Conservation (phyloP, 2,797 vertebrate genomes). For the Gobio occitaniae region DNA sequence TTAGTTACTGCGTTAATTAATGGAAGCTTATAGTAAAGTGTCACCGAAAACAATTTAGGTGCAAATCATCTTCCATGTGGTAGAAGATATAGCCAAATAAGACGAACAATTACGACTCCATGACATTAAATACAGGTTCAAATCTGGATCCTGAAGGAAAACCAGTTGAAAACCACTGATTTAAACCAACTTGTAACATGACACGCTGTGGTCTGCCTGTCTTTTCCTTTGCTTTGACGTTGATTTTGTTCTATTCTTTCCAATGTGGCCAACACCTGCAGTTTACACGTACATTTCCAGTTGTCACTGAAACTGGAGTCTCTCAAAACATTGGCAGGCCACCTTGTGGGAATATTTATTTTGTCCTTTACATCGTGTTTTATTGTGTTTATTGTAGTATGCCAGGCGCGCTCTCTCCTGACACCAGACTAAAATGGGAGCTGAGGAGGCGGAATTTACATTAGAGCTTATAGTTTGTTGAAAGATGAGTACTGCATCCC, state of each 20-base stretch:
- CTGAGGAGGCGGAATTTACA: conserved; percentile 56
- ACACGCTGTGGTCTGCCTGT: conserved; percentile 57
- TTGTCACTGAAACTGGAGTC: conserved; percentile 60
- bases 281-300: conserved; percentile 60
- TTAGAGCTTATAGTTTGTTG: conserved; percentile 41
- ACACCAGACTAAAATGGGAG: conserved; percentile 62
- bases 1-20: neutral
- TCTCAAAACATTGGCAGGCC: conserved; percentile 61
- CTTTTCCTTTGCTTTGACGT: conserved; percentile 67
- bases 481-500: conserved; percentile 46
- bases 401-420: conserved; percentile 64
- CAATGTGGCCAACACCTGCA: conserved; percentile 71
- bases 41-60: neutral
- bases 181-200: neutral
- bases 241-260: conserved; percentile 59
- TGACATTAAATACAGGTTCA: neutral
- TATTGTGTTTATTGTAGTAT: conserved; percentile 64
- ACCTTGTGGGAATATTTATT: conserved; percentile 61
- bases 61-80: neutral
- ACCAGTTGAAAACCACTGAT: neutral
- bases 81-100: neutral
- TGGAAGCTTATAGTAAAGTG: neutral
- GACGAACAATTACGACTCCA: neutral
- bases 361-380: conserved; percentile 57
- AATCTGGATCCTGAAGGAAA: neutral